phyloP scores from a whole-genome alignment of 92 coral and sea anemone species.

The Siderastrea radians region DNA sequence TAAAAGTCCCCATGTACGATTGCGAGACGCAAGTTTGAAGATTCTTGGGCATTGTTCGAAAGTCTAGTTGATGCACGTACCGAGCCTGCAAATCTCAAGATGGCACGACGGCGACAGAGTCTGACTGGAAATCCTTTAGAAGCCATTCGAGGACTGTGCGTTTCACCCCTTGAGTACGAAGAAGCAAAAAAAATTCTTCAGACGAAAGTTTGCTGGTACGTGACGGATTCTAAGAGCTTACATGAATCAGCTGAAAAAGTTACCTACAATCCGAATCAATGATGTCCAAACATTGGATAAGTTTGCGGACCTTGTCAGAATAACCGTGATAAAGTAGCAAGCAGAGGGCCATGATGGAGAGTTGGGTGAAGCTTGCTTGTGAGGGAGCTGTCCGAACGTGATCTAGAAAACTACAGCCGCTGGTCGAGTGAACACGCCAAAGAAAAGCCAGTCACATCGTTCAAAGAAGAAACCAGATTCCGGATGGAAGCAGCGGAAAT shows the following conservation, averaged over 20 bases:
- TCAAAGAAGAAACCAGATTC: constrained; percentile 46
- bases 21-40: constrained; percentile 72
- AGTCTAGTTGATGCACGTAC: constrained; percentile 65
- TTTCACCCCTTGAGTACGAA: constrained; percentile 49
- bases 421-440: constrained; percentile 22
- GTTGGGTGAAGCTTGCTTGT: constrained; percentile 63
- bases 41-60: constrained; percentile 64
- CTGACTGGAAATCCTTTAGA: constrained; percentile 53
- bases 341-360: constrained; percentile 72
- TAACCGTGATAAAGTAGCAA: constrained; percentile 65
- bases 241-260: constrained; percentile 61
- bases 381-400: constrained; percentile 41
- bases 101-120: constrained; percentile 61
- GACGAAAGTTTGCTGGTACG: constrained; percentile 60
- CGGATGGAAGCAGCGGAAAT: constrained; percentile 52
- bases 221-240: constrained; percentile 56
- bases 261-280: constrained; percentile 31
- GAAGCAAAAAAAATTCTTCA: constrained; percentile 69
- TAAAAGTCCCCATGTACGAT: constrained; percentile 51
- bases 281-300: constrained; percentile 51
- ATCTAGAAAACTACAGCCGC: constrained; percentile 53
- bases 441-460: constrained; percentile 8
- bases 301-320: constrained; percentile 70
- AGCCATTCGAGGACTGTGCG: constrained; percentile 58
- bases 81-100: constrained; percentile 63